phyloP scores from a whole-genome alignment of 2,888 invertebrate species.

The Drosophila cognata region DNA sequence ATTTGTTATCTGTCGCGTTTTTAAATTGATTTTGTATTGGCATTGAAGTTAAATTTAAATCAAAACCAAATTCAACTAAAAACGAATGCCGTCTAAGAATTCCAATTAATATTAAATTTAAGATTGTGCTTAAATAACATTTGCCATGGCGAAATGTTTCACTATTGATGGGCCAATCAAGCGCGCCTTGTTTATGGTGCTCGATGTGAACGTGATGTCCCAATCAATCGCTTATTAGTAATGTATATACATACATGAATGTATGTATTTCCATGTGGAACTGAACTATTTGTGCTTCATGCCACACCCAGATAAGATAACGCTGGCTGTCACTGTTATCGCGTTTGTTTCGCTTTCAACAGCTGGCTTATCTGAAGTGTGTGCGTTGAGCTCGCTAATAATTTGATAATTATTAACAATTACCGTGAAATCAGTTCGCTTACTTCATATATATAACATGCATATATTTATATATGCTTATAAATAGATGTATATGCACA shows the following conservation, averaged over 20 bases:
- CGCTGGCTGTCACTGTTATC: slow-evolving; percentile 21
- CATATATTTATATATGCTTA: not conserved
- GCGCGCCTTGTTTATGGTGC: slow-evolving; percentile 43
- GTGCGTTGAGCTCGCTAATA: slow-evolving; percentile 53
- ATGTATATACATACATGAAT: not conserved
- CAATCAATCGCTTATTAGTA: slow-evolving; percentile 61
- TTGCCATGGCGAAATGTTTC: slow-evolving; percentile 21
- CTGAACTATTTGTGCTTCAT: slow-evolving; percentile 41
- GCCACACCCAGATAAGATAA: slow-evolving; percentile 48
- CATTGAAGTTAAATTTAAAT: not conserved
- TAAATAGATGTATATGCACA: slow-evolving; percentile 1
- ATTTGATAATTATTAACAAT: slow-evolving; percentile 75
- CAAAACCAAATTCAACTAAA: not conserved
- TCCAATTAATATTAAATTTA: not conserved
- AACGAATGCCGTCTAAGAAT: not conserved
- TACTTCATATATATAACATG: slow-evolving; percentile 6
- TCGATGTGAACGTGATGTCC: slow-evolving; percentile 29
- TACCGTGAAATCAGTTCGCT: slow-evolving; percentile 65
- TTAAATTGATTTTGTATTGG: not conserved
- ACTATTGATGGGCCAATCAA: slow-evolving; percentile 26
- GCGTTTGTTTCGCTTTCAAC: slow-evolving; percentile 33
- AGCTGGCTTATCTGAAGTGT: slow-evolving; percentile 57
- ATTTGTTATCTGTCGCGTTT: not conserved
- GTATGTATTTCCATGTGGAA: slow-evolving; percentile 41
- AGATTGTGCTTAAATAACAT: slow-evolving; percentile 19